Percentiles rank a stretch among this genome's conserved stretches.
Conservation (phyloP, 2,888 invertebrate genomes). For the Gibbula magus region DNA sequence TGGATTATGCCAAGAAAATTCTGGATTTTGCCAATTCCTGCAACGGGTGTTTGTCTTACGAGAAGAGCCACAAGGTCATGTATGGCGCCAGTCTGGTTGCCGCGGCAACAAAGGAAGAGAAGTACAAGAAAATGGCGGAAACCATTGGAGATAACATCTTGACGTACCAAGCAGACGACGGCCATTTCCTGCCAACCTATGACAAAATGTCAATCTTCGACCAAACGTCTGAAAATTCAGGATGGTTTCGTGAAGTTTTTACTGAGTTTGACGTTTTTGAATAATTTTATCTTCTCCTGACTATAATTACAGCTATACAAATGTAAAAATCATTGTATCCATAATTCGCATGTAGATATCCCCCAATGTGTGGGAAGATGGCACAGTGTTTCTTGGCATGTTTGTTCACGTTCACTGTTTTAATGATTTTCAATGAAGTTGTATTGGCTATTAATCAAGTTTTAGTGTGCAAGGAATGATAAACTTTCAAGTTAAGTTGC, state of each 20-base stretch:
- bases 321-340: no score
- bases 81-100: slow-evolving; percentile 29
- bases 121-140: slow-evolving; percentile 25
- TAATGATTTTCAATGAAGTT: no score
- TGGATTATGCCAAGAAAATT: slow-evolving; percentile 6
- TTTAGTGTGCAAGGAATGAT: no score
- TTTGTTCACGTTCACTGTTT: no score
- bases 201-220: not conserved
- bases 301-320: no score
- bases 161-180: not conserved
- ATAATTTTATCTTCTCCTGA: not conserved
- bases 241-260: slow-evolving; percentile 19
- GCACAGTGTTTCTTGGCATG: no score
- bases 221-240: slow-evolving; percentile 25
- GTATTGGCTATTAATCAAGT: no score
- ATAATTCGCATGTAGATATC: no score
- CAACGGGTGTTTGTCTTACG: slow-evolving; percentile 17
- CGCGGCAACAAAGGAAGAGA: slow-evolving; percentile 16
- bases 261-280: slow-evolving; percentile 16
- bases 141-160: slow-evolving; percentile 28
- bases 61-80: slow-evolving; percentile 29
- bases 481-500: no score
- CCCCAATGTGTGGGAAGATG: no score
- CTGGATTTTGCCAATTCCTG: slow-evolving; percentile 25
- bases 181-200: not conserved